Evolutionary conservation across 92 coral and sea anemone genomes (phyloP).

Genomic region (Epizoanthus rinbou): DNA sequence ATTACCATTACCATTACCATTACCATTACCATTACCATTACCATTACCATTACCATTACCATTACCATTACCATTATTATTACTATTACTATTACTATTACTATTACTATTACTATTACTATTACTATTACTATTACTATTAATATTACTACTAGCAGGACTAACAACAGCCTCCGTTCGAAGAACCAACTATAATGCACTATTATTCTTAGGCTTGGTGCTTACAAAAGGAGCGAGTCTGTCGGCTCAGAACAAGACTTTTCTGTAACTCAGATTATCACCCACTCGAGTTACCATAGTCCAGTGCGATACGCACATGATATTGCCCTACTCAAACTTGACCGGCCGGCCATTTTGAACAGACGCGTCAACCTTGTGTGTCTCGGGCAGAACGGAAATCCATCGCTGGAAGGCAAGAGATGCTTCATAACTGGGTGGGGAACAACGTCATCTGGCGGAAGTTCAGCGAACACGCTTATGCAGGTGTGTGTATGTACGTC

Average conservation of each 20-base stretch:
- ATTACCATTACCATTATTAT: too few relatives aligned
- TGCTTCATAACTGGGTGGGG: slow-evolving; percentile 39
- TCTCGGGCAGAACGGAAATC: not conserved
- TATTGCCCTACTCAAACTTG: slow-evolving; percentile 29
- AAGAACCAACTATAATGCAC: too few relatives aligned
- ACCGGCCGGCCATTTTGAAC: slow-evolving; percentile 17
- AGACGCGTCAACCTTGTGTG: slow-evolving; percentile 33
- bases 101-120: too few relatives aligned
- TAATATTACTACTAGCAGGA: too few relatives aligned
- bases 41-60: too few relatives aligned
- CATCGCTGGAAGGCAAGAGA: slow-evolving; percentile 10
- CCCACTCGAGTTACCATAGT: slow-evolving; percentile 4
- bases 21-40: too few relatives aligned
- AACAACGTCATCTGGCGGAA: slow-evolving; percentile 26
- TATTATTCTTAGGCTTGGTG: slow-evolving; percentile 20
- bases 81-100: too few relatives aligned
- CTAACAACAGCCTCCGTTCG: too few relatives aligned
- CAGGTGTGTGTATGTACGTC: not conserved
- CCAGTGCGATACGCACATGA: slow-evolving; percentile 30
- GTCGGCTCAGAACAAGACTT: slow-evolving; percentile 22
- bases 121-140: too few relatives aligned
- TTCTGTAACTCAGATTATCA: slow-evolving; percentile 17
- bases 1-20: too few relatives aligned
- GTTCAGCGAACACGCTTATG: not conserved
- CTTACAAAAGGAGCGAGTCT: not conserved